Evolutionary conservation across 2,888 invertebrate genomes (phyloP), one percentile per base, ranked within the genome.

Genomic region (Hermaeophaga mercurialis): DNA sequence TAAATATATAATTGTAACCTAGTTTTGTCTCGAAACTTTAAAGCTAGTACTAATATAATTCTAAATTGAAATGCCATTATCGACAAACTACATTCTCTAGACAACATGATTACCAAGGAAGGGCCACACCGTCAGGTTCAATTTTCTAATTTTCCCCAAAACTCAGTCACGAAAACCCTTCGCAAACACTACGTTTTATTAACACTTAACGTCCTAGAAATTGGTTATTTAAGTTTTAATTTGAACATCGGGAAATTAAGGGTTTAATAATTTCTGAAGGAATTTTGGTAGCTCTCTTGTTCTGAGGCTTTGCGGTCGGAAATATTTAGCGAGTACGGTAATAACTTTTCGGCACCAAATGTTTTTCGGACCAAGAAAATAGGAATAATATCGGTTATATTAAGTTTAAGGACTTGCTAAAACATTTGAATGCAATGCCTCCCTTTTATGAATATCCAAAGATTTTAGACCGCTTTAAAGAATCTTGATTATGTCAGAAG

Each of bases 81-180:
- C 22, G 41, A 22, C n/a, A 22, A 24, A 26, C 11, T 15, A 43
- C 9, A 43, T 14, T 43, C 36, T 12, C 43, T 43, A 58, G 47
- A 43, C 24, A 43, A 9, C 39, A 39, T 24, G 24, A 18, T 56
- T 49, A 45, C 41, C 49, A 46, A 45, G 50, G 36, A 39, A 52
- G 54, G 60, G 24, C 43, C 9, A 5, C 43, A 15, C 43, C 15
- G 24, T 43, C 28, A 26, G 48, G 33, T 26, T 54, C 41, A 48
- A 47, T 59, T 54, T 54, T 54, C 59, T 55, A 59, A 62, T 62
- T 62, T 54, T 31, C 44, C 36, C 33, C 46, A 54, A n/a, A 58
- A 31, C 45, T 28, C 36, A 60, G 58, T 62, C 62, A 62, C 58
- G 62, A 60, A 47, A 62, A 56, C 54, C 52, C 58, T 54, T 58